Evolutionary conservation across 2,113 vertebrate species (phyloP), one percentile per base, ranked within the genome.

Genomic region (Micronycteris hirsuta): DNA sequence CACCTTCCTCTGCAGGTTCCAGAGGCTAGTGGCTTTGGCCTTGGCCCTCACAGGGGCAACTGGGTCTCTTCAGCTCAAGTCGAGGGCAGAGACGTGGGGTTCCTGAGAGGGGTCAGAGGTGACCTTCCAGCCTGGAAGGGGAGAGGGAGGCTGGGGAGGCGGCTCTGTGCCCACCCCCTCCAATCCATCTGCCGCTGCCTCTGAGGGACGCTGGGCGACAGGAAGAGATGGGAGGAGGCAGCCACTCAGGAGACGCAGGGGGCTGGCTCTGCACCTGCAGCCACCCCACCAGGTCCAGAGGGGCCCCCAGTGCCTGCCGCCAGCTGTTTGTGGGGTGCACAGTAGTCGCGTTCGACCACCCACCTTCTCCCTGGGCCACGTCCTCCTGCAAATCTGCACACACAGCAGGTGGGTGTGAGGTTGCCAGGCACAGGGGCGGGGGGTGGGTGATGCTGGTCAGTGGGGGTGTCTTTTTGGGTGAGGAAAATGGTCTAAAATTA

Each of bases 41-140:
- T 61, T 20, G 26, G 28, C 7, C 33, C 33, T 31, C 0, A 0
- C 0, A 3, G 3, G 3, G 3, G 8, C 15, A 3, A 43, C 4
- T 0, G 26, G 33, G 5, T 33, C 70, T 77, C 45, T 28, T n/a
- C 11, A 4, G 12, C 43, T 47, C 45, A 7, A 28, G 61, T 14
- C 28, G 15, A 17, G 19, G 56, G 26, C 26, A 4, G 0, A 49
- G 10, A 33, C 17, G 0, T 17, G 3, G 49, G 41, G 33, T 0
- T 14, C 24, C 4, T 2, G 5, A 61, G 80, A 19, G 61, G 8
- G 1, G 26, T n/a, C 56, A 0, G 10, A 7, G 11, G 31, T 7
- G 15, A 26, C n/a, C 17, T 26, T n/a, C 61, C 22, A 2, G 52
- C 26, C 28, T 15, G 33, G 24, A 43, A 0, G 1, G 7, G 1